These are phyloP conservation scores for Pantherophis vulpinus DNA, from an alignment of 2,797 vertebrate genomes.

Conservation along the genomic window DNA sequence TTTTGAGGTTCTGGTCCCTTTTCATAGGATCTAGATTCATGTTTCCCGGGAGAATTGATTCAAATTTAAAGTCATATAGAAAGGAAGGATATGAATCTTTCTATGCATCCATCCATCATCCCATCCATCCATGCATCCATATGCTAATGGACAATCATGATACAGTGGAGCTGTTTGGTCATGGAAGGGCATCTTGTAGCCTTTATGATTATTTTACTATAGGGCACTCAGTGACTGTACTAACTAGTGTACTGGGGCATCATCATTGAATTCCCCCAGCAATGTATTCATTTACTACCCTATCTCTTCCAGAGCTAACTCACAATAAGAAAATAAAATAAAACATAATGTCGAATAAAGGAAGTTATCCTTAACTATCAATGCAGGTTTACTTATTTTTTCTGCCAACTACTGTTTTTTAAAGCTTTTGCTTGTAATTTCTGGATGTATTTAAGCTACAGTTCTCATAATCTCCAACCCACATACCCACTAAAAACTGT, in stretches of 20 bases:
- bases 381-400: not conserved
- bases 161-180: not conserved
- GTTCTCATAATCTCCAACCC: not conserved
- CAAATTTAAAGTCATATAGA: not conserved
- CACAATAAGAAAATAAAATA: not conserved
- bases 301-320: not conserved
- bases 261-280: not conserved
- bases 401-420: not conserved
- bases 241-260: not conserved
- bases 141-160: not conserved
- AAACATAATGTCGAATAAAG: not conserved
- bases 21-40: not conserved
- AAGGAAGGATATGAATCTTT: not conserved
- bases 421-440: not conserved
- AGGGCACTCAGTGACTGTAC: not conserved
- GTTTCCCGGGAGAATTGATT: not conserved
- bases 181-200: not conserved
- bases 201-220: not conserved
- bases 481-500: not conserved
- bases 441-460: not conserved
- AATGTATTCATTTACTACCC: not conserved
- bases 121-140: not conserved
- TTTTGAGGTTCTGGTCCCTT: not conserved
- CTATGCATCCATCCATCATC: not conserved
- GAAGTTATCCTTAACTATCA: not conserved